Percentiles rank a stretch among this genome's conserved stretches.
phyloP scores from a whole-genome alignment of 2,113 vertebrate species.

The Mixornis gularis region DNA sequence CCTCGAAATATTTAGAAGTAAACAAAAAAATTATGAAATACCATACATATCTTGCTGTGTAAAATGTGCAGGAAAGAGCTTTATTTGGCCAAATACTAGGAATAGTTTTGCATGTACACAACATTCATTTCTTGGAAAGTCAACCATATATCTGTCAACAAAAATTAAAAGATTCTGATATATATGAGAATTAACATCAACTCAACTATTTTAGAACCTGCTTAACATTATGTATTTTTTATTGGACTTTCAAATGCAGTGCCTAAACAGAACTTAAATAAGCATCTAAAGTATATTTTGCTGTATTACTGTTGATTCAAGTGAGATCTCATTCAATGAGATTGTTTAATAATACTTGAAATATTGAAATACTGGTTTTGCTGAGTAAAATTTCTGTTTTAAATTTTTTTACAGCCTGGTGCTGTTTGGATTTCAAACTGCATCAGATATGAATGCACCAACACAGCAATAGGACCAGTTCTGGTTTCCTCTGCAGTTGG shows the following conservation, averaged over 20 bases:
- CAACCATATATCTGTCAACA: background rate
- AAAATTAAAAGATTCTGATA: background rate
- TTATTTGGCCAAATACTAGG: background rate
- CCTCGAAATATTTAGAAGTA: background rate
- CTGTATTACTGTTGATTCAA: background rate
- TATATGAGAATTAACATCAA: background rate
- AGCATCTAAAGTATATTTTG: background rate
- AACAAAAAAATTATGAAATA: background rate
- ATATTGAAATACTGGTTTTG: background rate
- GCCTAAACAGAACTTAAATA: background rate
- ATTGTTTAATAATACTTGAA: background rate
- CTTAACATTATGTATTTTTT: background rate
- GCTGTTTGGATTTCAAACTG: conserved; percentile 87
- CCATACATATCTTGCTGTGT: background rate
- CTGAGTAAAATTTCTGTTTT: background rate
- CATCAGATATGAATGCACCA: conserved; percentile 83
- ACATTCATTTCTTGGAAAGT: background rate
- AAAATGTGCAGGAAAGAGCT: background rate
- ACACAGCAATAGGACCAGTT: conserved; percentile 81
- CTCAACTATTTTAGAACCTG: background rate
- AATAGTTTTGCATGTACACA: background rate
- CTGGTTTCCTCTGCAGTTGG: conserved; percentile 87
- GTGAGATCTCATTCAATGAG: background rate
- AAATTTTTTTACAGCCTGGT: conserved; percentile 71
- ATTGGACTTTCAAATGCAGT: background rate